These are phyloP conservation scores for Drosophila jambulina DNA, from an alignment of 1,140 invertebrate species.

Conservation along the genomic window DNA sequence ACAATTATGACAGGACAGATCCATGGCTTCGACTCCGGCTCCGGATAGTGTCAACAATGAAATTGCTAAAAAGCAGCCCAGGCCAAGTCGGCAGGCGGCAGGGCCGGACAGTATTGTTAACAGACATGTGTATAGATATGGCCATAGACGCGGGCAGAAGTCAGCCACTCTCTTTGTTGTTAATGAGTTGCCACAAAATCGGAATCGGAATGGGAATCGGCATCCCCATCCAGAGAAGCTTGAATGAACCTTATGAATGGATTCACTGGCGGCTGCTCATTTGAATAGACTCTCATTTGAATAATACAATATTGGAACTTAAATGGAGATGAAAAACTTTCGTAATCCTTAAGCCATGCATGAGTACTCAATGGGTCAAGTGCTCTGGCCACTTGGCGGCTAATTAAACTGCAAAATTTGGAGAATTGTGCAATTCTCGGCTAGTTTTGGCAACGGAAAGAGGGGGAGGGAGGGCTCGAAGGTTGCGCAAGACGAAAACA, in stretches of 20 bases:
- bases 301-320: constrained; percentile 12
- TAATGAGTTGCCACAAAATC: constrained; percentile 71
- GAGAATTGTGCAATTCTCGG: constrained; percentile 67
- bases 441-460: constrained; percentile 47
- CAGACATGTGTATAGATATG: constrained; percentile 26
- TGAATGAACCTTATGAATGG: constrained; percentile 69
- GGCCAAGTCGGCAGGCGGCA: constrained; percentile 1
- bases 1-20: constrained; percentile 81
- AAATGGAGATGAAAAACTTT: constrained; percentile 32
- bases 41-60: constrained; percentile 78
- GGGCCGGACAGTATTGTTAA: constrained; percentile 25
- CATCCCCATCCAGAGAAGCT: constrained; percentile 10
- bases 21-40: constrained; percentile 10
- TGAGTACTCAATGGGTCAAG: constrained; percentile 51
- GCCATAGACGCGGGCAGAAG: constrained; percentile 14
- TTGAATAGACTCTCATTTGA: constrained; percentile 41
- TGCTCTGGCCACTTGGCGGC: constrained; percentile 24
- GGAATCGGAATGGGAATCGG: background rate
- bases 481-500: constrained; percentile 56
- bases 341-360: constrained; percentile 34
- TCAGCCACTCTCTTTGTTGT: constrained; percentile 38
- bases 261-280: constrained; percentile 12
- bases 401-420: constrained; percentile 51
- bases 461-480: no score
- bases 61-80: constrained; percentile 65